Percentiles rank a stretch among this genome's conserved stretches.
Conservation (phyloP, 2,888 invertebrate species). For the Oasisia sp. region DNA sequence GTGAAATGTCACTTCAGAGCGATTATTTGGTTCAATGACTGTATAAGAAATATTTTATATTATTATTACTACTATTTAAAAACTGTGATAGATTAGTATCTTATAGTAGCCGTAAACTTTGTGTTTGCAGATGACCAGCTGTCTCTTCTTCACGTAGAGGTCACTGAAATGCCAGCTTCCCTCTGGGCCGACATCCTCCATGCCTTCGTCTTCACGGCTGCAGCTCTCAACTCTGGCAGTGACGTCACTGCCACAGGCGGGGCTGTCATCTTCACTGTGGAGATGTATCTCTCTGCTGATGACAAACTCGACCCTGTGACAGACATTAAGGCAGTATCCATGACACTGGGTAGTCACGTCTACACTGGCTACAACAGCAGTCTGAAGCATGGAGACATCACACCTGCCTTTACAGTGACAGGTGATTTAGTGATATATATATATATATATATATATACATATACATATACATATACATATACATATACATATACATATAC, state of each 20-base stretch:
- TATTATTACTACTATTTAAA: too few species aligned
- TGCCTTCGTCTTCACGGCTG: not conserved
- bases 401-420: not conserved
- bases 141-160: not conserved
- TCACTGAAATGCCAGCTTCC: not conserved
- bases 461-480: too few species aligned
- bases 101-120: not conserved
- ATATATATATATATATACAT: too few species aligned
- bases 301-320: not conserved
- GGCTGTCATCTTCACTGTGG: not conserved
- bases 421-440: not conserved
- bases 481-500: too few species aligned
- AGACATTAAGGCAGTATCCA: not conserved
- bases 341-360: not conserved
- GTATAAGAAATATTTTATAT: too few species aligned
- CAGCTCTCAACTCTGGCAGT: not conserved
- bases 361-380: not conserved
- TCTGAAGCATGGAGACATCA: not conserved
- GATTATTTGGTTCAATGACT: too few species aligned
- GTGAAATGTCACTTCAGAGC: too few species aligned
- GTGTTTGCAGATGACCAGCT: conserved; percentile 21
- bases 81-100: too few species aligned
- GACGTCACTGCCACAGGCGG: not conserved
- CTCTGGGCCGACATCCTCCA: not conserved
- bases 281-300: conserved; percentile 17